Conservation (phyloP, 2,113 vertebrate genomes). For the Epinephelus lanceolatus region DNA sequence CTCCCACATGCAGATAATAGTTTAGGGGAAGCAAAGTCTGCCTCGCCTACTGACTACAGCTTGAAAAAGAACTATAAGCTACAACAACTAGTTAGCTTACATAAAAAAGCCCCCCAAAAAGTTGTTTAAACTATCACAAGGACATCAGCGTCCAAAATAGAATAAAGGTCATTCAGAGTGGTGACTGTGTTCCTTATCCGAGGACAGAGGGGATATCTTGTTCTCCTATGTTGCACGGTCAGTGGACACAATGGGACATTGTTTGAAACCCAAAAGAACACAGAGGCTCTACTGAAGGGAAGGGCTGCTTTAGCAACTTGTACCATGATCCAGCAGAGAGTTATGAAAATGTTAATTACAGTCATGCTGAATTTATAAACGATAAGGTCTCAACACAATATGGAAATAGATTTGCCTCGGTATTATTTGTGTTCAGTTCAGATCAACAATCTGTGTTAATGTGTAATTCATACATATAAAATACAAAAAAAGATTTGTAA, state of each 20-base stretch:
- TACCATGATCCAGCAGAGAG: conserved; percentile 10
- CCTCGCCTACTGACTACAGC: neutral
- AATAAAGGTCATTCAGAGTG: neutral
- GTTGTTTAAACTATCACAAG: conserved; percentile 11
- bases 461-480: too few relatives aligned
- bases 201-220: conserved; percentile 22
- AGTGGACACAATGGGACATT: conserved; percentile 49
- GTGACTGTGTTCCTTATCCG: conserved; percentile 10
- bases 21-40: conserved; percentile 13
- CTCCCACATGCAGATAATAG: neutral
- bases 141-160: conserved; percentile 8
- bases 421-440: too few relatives aligned
- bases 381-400: neutral
- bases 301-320: conserved; percentile 6
- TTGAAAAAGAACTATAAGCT: conserved; percentile 2
- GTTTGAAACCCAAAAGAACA: conserved; percentile 21
- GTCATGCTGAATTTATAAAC: conserved; percentile 6
- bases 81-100: neutral
- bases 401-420: too few relatives aligned
- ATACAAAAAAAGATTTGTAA: too few relatives aligned
- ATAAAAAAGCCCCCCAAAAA: neutral
- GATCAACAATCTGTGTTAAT: too few relatives aligned
- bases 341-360: conserved; percentile 19
- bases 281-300: conserved; percentile 37
- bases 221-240: conserved; percentile 23